Conservation (phyloP, 2,888 invertebrate species). For the Temnothorax unifasciatus region DNA sequence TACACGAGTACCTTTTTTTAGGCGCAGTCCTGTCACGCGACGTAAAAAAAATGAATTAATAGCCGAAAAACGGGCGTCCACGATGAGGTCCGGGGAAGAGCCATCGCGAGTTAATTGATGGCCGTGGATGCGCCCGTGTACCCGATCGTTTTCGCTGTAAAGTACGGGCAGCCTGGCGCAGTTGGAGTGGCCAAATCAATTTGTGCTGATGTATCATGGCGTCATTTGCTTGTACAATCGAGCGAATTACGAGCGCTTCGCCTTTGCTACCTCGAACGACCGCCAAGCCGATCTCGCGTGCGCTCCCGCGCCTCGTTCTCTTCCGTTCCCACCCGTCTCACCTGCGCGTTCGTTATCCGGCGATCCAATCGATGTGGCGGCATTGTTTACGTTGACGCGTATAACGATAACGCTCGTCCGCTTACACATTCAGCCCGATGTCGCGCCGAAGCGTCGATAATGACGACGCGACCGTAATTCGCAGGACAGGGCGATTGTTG, state of each 20-base stretch:
- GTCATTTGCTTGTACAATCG: constrained; percentile 77
- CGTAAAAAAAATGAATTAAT: constrained; percentile 40
- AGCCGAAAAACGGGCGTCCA: constrained; percentile 38
- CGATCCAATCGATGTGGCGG: constrained; percentile 28
- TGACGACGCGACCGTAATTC: constrained; percentile 72
- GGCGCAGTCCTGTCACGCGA: constrained; percentile 22
- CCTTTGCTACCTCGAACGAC: constrained; percentile 33
- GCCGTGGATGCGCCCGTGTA: constrained; percentile 58
- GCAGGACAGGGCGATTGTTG: constrained; percentile 59
- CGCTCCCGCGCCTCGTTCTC: constrained; percentile 8
- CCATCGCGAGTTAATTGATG: constrained; percentile 67
- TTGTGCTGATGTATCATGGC: constrained; percentile 77
- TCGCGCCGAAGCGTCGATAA: constrained; percentile 72
- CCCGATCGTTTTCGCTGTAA: constrained; percentile 51
- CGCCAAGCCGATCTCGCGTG: not conserved
- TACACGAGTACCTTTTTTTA: constrained; percentile 26
- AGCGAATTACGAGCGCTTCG: constrained; percentile 69
- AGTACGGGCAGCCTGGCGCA: constrained; percentile 24
- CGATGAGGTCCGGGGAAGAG: constrained; percentile 34
- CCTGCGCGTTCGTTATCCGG: constrained; percentile 40
- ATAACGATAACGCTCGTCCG: constrained; percentile 67
- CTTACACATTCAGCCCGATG: constrained; percentile 58
- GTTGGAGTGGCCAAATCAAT: constrained; percentile 73
- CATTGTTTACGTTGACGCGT: constrained; percentile 67
- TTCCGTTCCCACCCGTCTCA: constrained; percentile 22